Base-by-base conservation (phyloP, 35 echinoderm and acorn worm species). In the Amphiura filiformis region DNA sequence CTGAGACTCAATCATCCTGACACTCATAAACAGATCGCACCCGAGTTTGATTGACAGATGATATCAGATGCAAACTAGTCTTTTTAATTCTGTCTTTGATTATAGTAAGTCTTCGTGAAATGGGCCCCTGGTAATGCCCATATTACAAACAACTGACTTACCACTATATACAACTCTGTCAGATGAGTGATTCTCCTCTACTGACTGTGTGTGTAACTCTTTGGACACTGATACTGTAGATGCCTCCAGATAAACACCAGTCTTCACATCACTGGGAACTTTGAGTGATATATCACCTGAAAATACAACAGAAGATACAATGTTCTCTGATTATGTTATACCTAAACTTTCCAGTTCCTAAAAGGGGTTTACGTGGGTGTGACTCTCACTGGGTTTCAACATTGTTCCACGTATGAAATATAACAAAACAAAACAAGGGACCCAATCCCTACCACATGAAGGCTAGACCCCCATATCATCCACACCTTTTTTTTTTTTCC, bases 251-350 rank as follows among this genome's bases (percentile, higher is more conserved):
- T 83, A 41, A 83, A 49, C 15, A 22, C 34, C 52, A 26, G 81
- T 52, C n/a, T 47, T 22, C 20, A 83, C 81, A 47, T 83, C 81
- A 3, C 13, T 7, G 40, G 81, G 41, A 22, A 47, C 52, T 47
- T 83, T 26, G 42, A 83, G 40, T 39, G 81, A 61, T 47, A 83
- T 83, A 83, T 83, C 81, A 32, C 81, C 81, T 83, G 81, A 31
- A 32, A 32, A 13, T 32, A 47, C 32, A 47, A 47, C 41, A 83
- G 52, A 56, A n/a, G n/a, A n/a, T n/a, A n/a, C n/a, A n/a, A n/a
- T n/a, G n/a, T n/a, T n/a, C n/a, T n/a, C n/a, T n/a, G n/a, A n/a
- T n/a, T n/a, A n/a, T n/a, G n/a, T n/a, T n/a, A n/a, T n/a, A n/a
- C n/a, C n/a, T n/a, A n/a, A 5, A 22, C 28, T 2, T 9, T 22